Evolutionary conservation across 2,797 vertebrate species (phyloP), one percentile per base, ranked within the genome.

Genomic region (Thalassophryne amazonica): DNA sequence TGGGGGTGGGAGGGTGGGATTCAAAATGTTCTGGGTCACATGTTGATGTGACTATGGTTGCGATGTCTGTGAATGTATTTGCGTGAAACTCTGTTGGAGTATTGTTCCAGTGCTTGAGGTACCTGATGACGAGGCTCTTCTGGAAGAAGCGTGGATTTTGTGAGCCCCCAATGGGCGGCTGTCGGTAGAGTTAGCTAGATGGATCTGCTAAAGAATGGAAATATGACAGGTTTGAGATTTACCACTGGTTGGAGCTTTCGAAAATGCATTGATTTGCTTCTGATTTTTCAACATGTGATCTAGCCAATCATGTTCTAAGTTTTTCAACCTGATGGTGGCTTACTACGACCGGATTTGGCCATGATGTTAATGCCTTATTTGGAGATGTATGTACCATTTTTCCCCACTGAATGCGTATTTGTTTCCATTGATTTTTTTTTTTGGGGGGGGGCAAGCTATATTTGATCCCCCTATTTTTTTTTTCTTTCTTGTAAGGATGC

Each of bases 81-180:
- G 41, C 25, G 35, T 48, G 50, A 52, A 47, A 38, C 40, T 50
- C 45, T 54, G 30, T 45, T 39, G 71, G 51, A 43, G 65, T 25
- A 77, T 91, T 89, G 86, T 90, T 86, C 56, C 56, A 1, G 5
- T 27, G 39, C 30, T 70, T 65, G 57, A 75, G 72, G 59, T 69
- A 86, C 64, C 33, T 79, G 78, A 83, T 86, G 85, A 89, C 85
- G 48, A 57, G 84, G 81, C 76, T 82, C 76, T 89, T 92, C 88
- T 90, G 81, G 89, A 89, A 89, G 68, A 63, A 63, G 70, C 79
- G 42, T 73, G 72, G 75, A 73, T 77, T 78, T 81, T 87, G 75
- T 74, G 54, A 81, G 58, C 64, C n/a, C 54, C 66, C 63, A 64
- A 56, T 66, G 58, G 73, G 71, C 73, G 59, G 38, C 60, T 62